phyloP scores from a whole-genome alignment of 2,888 invertebrate species.

The Metacarcinus magister region DNA sequence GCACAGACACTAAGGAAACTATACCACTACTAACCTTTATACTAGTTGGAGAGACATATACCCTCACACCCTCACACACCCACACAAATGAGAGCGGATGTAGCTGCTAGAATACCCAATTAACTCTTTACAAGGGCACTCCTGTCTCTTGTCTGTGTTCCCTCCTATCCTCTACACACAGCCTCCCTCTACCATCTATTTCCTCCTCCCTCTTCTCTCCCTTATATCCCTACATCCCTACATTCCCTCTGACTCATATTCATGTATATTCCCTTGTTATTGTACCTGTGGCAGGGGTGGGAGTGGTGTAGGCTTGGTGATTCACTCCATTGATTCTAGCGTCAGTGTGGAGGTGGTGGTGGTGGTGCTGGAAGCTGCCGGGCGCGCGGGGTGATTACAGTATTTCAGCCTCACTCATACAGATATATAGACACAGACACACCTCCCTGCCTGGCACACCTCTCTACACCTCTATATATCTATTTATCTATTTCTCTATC shows the following conservation, averaged over 20 bases:
- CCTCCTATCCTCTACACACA: not conserved
- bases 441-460: not conserved
- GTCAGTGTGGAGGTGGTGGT: not conserved
- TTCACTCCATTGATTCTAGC: conserved; percentile 27
- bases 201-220: not conserved
- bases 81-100: conserved; percentile 35
- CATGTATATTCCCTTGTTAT: not conserved
- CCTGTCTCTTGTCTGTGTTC: not conserved
- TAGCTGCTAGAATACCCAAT: conserved; percentile 46
- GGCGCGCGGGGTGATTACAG: not conserved
- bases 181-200: not conserved
- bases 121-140: not conserved
- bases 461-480: too few relatives aligned
- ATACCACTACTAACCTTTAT: not conserved
- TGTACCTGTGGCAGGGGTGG: conserved; percentile 16
- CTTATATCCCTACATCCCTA: not conserved
- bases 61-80: not conserved
- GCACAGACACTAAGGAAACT: not conserved
- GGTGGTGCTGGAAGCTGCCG: not conserved
- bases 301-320: not conserved
- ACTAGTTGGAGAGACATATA: too few relatives aligned
- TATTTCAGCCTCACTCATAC: too few relatives aligned
- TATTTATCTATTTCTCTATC: too few relatives aligned
- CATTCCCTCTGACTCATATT: not conserved
- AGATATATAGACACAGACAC: not conserved